Evolutionary conservation across 2,113 vertebrate genomes (phyloP).

Genomic region (Gadus macrocephalus): DNA sequence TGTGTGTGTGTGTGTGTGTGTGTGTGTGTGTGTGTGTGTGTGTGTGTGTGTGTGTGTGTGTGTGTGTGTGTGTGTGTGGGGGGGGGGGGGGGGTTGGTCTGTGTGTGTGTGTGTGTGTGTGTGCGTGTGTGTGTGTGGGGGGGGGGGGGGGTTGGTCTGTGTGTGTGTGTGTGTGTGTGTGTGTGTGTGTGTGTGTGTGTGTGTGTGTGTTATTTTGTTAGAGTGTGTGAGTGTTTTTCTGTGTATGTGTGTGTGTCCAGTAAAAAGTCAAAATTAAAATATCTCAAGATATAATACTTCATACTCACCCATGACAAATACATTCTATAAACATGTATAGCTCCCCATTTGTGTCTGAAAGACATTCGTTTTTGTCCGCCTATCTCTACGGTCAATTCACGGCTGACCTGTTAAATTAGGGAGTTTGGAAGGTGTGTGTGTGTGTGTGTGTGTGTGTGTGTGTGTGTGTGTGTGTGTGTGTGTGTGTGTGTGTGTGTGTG

Average conservation of each 20-base stretch:
- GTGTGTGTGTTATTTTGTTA: no score
- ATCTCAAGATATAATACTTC: not conserved
- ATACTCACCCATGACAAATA: not conserved
- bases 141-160: no score
- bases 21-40: no score
- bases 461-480: conserved; percentile 7
- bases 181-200: no score
- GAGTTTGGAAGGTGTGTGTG: conserved; percentile 1
- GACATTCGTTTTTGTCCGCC: not conserved
- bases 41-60: no score
- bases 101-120: conserved; percentile 10
- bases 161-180: no score
- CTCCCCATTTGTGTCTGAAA: not conserved
- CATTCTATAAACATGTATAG: not conserved
- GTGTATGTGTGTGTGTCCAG: conserved; percentile 1
- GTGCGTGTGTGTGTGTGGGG: not conserved
- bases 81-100: no score
- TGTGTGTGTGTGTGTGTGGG: not conserved
- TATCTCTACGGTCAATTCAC: conserved; percentile 4
- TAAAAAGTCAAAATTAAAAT: not conserved
- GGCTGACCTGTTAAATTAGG: conserved; percentile 3
- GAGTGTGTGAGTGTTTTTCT: no score
- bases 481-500: no score
- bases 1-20: not conserved
- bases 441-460: conserved; percentile 7